Percentiles rank a stretch among this genome's conserved stretches.
Evolutionary conservation across 2,113 vertebrate species (phyloP).

Genomic region (Corvus moneduloides): DNA sequence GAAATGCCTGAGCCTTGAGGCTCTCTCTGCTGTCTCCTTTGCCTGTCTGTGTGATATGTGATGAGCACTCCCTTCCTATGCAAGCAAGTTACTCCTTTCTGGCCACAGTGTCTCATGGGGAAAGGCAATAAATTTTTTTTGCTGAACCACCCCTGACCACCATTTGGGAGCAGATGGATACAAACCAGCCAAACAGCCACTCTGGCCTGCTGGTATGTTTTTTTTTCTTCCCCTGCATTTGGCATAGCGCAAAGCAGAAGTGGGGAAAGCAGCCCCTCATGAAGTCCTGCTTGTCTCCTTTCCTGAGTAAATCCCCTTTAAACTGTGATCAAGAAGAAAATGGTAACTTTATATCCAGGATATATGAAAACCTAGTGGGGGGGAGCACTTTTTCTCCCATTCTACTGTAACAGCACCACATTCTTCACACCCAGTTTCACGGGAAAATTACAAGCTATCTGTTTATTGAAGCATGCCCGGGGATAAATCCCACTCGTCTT

Average conservation of each 20-base stretch:
- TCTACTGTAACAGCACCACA: background rate
- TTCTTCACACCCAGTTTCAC: background rate
- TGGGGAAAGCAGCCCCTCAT: background rate
- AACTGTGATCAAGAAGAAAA: background rate
- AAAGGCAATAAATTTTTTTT: background rate
- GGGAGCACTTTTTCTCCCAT: background rate
- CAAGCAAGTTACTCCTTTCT: background rate
- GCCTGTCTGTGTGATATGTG: background rate
- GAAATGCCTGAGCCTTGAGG: background rate
- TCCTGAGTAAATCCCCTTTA: background rate
- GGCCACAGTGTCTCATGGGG: background rate
- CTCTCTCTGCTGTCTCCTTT: background rate
- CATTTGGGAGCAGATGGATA: background rate
- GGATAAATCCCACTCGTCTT: background rate
- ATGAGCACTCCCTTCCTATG: background rate
- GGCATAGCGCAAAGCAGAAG: background rate
- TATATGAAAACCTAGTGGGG: background rate
- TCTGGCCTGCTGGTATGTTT: background rate
- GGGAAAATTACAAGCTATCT: background rate
- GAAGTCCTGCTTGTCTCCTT: background rate
- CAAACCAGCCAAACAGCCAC: background rate
- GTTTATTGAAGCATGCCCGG: background rate
- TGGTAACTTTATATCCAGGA: background rate
- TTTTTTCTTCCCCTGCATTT: background rate
- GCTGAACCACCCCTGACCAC: background rate